A percentile compares a stretch with the other conserved stretches of the same genome.
Conservation (phyloP, 2,113 vertebrate species). For the Gymnobelideus leadbeateri region DNA sequence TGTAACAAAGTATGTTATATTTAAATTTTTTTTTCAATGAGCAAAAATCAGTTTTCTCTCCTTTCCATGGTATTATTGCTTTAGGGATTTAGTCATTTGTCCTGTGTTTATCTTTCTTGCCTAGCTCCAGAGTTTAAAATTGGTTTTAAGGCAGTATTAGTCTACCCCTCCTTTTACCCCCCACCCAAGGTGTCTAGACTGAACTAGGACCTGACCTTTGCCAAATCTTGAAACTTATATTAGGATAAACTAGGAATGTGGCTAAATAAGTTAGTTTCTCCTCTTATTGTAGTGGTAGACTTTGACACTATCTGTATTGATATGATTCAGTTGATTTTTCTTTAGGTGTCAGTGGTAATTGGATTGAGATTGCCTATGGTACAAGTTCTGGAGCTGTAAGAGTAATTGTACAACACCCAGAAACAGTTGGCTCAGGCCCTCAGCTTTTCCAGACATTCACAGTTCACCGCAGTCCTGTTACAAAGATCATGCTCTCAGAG, state of each 20-base stretch:
- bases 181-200: no score
- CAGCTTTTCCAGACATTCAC: slow-evolving; percentile 99
- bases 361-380: slow-evolving; percentile 98
- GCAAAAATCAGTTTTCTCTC: background rate
- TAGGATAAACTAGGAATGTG: no score
- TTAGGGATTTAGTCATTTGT: no score
- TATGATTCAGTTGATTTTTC: background rate
- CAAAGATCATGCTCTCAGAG: slow-evolving; percentile 98
- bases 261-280: no score
- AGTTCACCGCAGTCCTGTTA: slow-evolving; percentile 96
- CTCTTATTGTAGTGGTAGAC: background rate
- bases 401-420: slow-evolving; percentile 97
- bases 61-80: no score
- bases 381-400: slow-evolving; percentile 97
- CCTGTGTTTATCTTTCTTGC: no score
- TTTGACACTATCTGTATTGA: background rate
- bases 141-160: no score
- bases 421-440: slow-evolving; percentile 96
- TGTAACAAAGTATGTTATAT: background rate
- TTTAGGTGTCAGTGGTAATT: slow-evolving; percentile 96
- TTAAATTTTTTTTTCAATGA: background rate
- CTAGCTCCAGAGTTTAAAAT: no score
- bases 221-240: background rate
- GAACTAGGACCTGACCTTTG: no score
- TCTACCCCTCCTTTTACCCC: no score